Percentiles rank a stretch among this genome's conserved stretches.
These are phyloP conservation scores for Melanostigma gelatinosum DNA, from an alignment of 2,113 vertebrate species.

Conservation along the genomic window DNA sequence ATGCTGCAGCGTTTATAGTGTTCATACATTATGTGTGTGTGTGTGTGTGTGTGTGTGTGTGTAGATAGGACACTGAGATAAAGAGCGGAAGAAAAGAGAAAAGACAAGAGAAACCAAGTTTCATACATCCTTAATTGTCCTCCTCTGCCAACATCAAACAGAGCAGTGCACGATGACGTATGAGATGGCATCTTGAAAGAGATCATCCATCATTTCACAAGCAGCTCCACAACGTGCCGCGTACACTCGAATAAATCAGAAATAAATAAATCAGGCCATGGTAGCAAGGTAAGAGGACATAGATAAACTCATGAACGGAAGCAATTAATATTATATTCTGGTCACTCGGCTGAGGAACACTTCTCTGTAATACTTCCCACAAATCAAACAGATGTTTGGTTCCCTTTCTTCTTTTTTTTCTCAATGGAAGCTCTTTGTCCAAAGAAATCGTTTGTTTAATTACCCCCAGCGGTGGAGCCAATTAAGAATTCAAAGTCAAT, in stretches of 20 bases:
- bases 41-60: constrained; percentile 1
- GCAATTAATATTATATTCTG: constrained; percentile 12
- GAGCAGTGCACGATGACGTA: not conserved
- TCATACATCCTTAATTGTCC: constrained; percentile 64
- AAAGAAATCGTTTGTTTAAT: constrained; percentile 49
- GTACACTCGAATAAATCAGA: constrained; percentile 43
- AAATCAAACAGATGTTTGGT: constrained; percentile 15
- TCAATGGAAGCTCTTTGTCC: constrained; percentile 34
- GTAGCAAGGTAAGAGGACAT: constrained; percentile 3
- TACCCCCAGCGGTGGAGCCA: constrained; percentile 40
- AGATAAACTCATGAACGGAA: constrained; percentile 36
- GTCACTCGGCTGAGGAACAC: not conserved
- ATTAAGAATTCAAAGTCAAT: constrained; percentile 59
- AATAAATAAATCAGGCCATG: constrained; percentile 15
- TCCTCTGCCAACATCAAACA: constrained; percentile 52
- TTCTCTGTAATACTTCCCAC: not conserved
- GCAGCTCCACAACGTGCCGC: constrained; percentile 33
- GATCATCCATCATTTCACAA: constrained; percentile 62
- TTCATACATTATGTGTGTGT: not conserved
- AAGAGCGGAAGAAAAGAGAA: constrained; percentile 1
- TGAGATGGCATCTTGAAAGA: constrained; percentile 58
- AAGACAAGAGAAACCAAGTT: constrained; percentile 40
- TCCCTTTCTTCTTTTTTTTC: not conserved
- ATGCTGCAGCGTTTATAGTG: not conserved
- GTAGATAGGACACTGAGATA: constrained; percentile 21